A percentile compares a stretch with the other conserved stretches of the same genome.
These are phyloP conservation scores for Adelognathus sp. DNA, from an alignment of 2,888 invertebrate species.

Conservation along the genomic window DNA sequence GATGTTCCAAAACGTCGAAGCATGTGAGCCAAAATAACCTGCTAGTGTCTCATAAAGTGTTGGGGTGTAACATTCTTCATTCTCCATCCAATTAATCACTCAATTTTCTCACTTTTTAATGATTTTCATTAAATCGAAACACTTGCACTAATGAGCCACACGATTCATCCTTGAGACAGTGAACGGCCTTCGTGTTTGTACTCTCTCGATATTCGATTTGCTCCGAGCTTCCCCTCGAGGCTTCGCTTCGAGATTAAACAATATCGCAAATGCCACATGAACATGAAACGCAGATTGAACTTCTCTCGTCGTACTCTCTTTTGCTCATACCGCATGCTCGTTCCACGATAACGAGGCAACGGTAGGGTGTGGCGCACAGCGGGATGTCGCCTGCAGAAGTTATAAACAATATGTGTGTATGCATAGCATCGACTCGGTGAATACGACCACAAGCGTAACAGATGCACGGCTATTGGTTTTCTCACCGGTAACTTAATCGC, in stretches of 20 bases:
- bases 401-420: conserved; percentile 16
- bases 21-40: no score
- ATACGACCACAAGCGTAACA: not conserved
- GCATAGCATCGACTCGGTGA: not conserved
- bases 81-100: not conserved
- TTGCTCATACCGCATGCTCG: not conserved
- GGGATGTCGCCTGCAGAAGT: conserved; percentile 14
- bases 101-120: not conserved
- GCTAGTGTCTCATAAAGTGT: not conserved
- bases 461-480: not conserved
- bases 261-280: conserved; percentile 5
- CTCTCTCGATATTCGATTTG: conserved; percentile 14
- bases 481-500: not conserved
- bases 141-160: conserved; percentile 15
- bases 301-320: not conserved
- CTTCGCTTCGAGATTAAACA: conserved; percentile 9
- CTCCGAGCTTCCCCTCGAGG: not conserved
- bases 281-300: conserved; percentile 6
- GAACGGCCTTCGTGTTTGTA: not conserved
- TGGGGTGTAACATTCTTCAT: not conserved
- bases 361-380: conserved; percentile 27
- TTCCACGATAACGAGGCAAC: conserved; percentile 30
- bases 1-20: no score
- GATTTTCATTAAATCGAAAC: conserved; percentile 10
- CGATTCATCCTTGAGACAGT: conserved; percentile 18